phyloP scores from a whole-genome alignment of 1,140 invertebrate species.

The Drosophila dunni region DNA sequence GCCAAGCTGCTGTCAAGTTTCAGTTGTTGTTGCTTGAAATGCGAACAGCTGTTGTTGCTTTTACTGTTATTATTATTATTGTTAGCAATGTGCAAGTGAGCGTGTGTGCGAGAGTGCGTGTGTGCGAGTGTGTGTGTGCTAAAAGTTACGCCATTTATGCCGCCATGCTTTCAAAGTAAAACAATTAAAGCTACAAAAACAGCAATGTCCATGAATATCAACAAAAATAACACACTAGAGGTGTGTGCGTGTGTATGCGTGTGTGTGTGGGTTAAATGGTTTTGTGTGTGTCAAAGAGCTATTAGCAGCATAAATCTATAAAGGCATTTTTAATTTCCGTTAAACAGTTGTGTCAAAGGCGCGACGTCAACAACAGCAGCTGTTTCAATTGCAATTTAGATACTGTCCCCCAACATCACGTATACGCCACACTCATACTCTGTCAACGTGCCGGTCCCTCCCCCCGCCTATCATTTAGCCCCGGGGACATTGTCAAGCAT shows the following conservation, averaged over 20 bases:
- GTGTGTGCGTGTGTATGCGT: conserved; percentile 2
- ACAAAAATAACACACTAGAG: background rate
- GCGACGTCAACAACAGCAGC: conserved; percentile 42
- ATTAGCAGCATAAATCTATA: conserved; percentile 40
- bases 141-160: conserved; percentile 51
- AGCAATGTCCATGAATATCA: conserved; percentile 18
- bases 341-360: conserved; percentile 29
- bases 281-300: conserved; percentile 16
- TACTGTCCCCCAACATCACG: conserved; percentile 4
- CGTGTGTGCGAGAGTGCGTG: conserved; percentile 17
- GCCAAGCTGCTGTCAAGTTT: conserved; percentile 20
- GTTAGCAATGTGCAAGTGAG: conserved; percentile 13
- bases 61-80: conserved; percentile 34
- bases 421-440: background rate
- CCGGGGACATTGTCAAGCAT: background rate
- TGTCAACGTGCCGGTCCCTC: background rate
- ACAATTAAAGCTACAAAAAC: conserved; percentile 24
- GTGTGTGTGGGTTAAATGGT: conserved; percentile 6
- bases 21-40: conserved; percentile 14
- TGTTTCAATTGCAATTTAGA: conserved; percentile 34
- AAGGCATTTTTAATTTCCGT: conserved; percentile 44
- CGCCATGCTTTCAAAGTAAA: conserved; percentile 35
- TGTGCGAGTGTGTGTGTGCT: conserved; percentile 15
- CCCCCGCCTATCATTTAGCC: background rate
- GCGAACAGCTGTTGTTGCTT: conserved; percentile 55